These are phyloP conservation scores for Casuarius casuarius DNA, from an alignment of 2,113 vertebrate species.

Conservation along the genomic window DNA sequence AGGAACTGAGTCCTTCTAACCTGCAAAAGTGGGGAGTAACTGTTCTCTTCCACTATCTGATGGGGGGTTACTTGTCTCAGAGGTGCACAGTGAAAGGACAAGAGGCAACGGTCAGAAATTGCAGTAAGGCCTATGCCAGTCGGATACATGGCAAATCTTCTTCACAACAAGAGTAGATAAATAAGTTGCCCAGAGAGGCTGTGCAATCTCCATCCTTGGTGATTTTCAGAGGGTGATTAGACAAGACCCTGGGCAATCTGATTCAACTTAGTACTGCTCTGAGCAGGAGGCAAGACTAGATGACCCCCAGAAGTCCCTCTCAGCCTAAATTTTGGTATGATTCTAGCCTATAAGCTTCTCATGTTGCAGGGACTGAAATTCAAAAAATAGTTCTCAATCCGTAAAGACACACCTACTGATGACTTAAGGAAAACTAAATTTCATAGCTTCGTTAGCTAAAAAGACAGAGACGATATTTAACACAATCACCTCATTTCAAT, in stretches of 20 bases:
- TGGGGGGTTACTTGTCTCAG: background rate
- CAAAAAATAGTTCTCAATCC: background rate
- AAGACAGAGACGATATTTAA: constrained; percentile 17
- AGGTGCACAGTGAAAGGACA: background rate
- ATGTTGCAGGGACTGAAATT: background rate
- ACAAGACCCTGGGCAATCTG: background rate
- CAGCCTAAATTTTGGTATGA: background rate
- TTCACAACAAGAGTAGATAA: background rate
- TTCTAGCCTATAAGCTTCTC: background rate
- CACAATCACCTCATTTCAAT: constrained; percentile 44
- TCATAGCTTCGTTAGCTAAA: constrained; percentile 2
- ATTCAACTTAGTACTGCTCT: background rate
- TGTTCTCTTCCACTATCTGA: background rate
- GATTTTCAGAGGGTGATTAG: background rate
- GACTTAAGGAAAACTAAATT: background rate
- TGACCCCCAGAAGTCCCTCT: constrained; percentile 22
- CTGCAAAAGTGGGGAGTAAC: background rate
- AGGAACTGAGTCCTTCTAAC: background rate
- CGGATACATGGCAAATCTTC: background rate
- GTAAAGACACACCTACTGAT: background rate
- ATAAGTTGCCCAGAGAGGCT: background rate
- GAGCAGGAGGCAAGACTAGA: background rate
- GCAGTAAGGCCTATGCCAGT: background rate
- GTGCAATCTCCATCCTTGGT: background rate
- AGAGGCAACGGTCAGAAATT: background rate